phyloP scores from a whole-genome alignment of 2,113 vertebrate species.

The Stomatorhinus ivindoensis region DNA sequence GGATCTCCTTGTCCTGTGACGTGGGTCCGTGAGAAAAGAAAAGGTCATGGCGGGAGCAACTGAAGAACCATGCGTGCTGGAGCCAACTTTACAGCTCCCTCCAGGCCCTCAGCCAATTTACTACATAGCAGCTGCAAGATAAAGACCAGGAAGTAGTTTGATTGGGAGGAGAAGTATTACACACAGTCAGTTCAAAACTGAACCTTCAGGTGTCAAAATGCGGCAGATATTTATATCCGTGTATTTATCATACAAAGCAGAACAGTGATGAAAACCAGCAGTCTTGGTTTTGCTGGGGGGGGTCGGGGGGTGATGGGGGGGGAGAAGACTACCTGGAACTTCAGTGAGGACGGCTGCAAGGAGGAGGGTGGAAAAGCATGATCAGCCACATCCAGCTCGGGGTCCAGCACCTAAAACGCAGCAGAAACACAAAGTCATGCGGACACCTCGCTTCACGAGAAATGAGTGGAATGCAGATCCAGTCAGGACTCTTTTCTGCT shows the following conservation, averaged over 20 bases:
- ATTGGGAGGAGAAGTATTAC: background rate
- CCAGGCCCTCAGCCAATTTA: background rate
- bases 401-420: constrained; percentile 76
- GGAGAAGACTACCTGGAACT: constrained; percentile 75
- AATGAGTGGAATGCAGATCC: background rate
- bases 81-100: background rate
- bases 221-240: background rate
- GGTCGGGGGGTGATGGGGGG: background rate
- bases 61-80: background rate
- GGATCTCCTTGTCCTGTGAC: constrained; percentile 91
- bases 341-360: constrained; percentile 68
- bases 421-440: background rate
- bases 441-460: background rate
- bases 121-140: background rate
- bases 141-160: background rate
- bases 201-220: background rate
- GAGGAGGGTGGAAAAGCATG: constrained; percentile 80
- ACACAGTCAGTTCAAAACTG: background rate
- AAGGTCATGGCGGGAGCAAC: background rate
- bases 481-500: background rate
- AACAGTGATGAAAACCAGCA: background rate
- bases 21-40: background rate
- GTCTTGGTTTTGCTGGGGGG: background rate
- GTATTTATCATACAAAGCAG: background rate
- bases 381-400: constrained; percentile 83